These are phyloP conservation scores for Galendromus occidentalis DNA, from an alignment of 1,140 invertebrate species.

Conservation along the genomic window DNA sequence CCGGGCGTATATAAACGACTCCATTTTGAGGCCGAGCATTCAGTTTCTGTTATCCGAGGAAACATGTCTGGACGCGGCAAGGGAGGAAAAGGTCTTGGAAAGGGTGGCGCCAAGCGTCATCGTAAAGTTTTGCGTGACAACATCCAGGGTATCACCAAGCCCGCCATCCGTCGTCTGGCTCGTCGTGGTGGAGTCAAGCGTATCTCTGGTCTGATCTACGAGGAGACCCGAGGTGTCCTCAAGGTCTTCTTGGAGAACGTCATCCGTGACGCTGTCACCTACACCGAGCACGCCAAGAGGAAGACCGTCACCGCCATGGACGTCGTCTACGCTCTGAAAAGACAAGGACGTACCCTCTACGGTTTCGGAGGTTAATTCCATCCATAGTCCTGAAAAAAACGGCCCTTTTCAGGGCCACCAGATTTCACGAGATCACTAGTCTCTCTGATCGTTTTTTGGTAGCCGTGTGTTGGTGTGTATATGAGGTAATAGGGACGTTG, in stretches of 20 bases:
- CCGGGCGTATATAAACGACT: no score
- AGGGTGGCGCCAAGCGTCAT: slow-evolving; percentile 46
- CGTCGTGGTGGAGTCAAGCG: slow-evolving; percentile 49
- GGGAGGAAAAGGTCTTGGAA: slow-evolving; percentile 44
- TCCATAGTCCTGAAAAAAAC: background rate
- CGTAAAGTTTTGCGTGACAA: slow-evolving; percentile 41
- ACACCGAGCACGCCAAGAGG: slow-evolving; percentile 57
- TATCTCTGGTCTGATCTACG: slow-evolving; percentile 47
- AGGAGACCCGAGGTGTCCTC: slow-evolving; percentile 41
- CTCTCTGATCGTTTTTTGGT: no score
- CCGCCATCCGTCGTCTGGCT: slow-evolving; percentile 40
- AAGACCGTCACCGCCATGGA: slow-evolving; percentile 70
- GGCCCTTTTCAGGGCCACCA: slow-evolving; percentile 15
- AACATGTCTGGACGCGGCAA: slow-evolving; percentile 42
- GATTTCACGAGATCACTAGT: background rate
- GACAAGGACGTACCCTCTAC: slow-evolving; percentile 49
- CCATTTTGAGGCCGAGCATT: no score
- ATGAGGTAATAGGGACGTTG: no score
- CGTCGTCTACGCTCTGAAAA: slow-evolving; percentile 61
- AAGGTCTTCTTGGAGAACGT: slow-evolving; percentile 62
- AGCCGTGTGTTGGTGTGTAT: no score
- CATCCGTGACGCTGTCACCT: slow-evolving; percentile 59
- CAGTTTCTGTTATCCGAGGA: no score
- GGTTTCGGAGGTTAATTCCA: slow-evolving; percentile 36
- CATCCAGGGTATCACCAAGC: slow-evolving; percentile 47